Evolutionary conservation across 2,888 invertebrate genomes (phyloP).

Genomic region (Zonitis immaculata): DNA sequence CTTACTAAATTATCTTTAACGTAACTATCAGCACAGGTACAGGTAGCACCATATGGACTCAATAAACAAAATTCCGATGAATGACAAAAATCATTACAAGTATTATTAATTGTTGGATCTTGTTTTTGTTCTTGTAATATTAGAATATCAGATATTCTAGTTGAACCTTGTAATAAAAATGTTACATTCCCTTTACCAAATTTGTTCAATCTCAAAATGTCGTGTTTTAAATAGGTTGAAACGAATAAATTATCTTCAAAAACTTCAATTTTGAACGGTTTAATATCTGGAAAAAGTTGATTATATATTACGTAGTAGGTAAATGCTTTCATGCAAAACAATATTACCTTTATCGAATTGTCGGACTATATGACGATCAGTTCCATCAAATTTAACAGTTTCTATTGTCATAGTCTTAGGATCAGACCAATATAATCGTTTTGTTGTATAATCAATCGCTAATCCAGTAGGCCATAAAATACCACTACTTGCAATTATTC

Average conservation of each 20-base stretch:
- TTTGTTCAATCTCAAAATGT: conserved; percentile 61
- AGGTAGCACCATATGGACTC: conserved; percentile 42
- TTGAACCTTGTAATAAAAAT: conserved; percentile 54
- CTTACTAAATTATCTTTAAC: conserved; percentile 43
- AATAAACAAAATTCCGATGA: conserved; percentile 57
- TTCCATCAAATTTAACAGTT: conserved; percentile 64
- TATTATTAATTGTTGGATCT: conserved; percentile 54
- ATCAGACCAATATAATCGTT: conserved; percentile 81
- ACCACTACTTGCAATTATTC: conserved; percentile 54
- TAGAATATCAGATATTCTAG: conserved; percentile 60
- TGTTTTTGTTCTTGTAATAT: conserved; percentile 66
- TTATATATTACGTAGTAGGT: no score
- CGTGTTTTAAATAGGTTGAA: conserved; percentile 59
- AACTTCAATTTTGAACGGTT: conserved; percentile 67
- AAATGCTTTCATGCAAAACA: no score
- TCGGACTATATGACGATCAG: conserved; percentile 58
- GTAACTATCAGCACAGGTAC: conserved; percentile 45
- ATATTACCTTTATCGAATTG: conserved; percentile 54
- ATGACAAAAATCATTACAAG: conserved; percentile 60
- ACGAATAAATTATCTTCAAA: conserved; percentile 69
- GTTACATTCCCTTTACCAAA: conserved; percentile 58
- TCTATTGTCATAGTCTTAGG: conserved; percentile 70
- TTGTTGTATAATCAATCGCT: conserved; percentile 68
- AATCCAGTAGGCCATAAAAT: conserved; percentile 72
- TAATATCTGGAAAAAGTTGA: conserved; percentile 48